Evolutionary conservation across 2,888 invertebrate species (phyloP).

Genomic region (Lottia scabra): DNA sequence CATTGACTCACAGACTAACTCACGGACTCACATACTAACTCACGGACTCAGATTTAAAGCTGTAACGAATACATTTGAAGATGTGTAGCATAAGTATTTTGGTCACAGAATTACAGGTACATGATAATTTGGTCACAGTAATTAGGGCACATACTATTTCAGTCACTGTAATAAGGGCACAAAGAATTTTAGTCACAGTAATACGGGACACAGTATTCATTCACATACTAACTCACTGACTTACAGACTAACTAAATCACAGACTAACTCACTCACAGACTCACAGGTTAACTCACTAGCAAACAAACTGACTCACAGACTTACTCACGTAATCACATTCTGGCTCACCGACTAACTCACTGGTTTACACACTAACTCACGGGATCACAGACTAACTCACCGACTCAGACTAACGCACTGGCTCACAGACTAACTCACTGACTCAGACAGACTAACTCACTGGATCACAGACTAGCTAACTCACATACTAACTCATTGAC

Average conservation of each 20-base stretch:
- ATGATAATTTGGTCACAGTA: too few relatives aligned
- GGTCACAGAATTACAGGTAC: too few relatives aligned
- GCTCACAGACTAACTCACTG: conserved; percentile 6
- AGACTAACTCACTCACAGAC: conserved; percentile 9
- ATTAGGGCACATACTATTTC: too few relatives aligned
- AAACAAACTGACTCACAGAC: not conserved
- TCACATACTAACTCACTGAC: conserved; percentile 9
- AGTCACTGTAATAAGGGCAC: too few relatives aligned
- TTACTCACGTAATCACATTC: not conserved
- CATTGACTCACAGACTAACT: conserved; percentile 4
- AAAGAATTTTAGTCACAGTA: too few relatives aligned
- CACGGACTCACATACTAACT: conserved; percentile 4
- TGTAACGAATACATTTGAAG: too few relatives aligned
- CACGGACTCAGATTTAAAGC: not conserved
- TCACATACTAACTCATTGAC: not conserved
- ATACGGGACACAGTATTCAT: conserved; percentile 10
- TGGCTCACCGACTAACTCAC: conserved; percentile 2
- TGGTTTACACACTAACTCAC: conserved; percentile 7
- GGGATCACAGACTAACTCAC: conserved; percentile 13
- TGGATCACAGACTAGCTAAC: conserved; percentile 3
- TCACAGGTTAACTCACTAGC: not conserved
- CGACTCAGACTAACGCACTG: not conserved
- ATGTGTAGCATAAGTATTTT: too few relatives aligned
- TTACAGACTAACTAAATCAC: conserved; percentile 4
- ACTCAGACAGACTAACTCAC: conserved; percentile 8